Evolutionary conservation across 2,113 vertebrate genomes (phyloP), one percentile per base, ranked within the genome.

Genomic region (Lagopus muta): DNA sequence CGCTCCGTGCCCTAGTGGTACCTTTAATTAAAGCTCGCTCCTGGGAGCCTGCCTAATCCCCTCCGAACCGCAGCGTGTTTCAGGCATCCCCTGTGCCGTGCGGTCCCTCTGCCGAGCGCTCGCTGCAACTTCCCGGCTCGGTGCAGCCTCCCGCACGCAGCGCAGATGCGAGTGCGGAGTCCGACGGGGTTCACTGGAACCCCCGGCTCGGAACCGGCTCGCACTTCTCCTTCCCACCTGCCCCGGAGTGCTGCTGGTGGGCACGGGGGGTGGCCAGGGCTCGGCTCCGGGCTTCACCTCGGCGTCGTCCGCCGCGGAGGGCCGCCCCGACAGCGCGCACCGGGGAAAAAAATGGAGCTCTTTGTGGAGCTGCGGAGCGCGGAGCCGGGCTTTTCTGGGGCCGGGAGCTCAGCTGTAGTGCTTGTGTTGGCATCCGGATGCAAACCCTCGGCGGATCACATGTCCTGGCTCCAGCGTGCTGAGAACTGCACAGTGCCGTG

Each of bases 391-490:
- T 82, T 84, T 82, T 21, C 32, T 60, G 93, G 95, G 89, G 96
- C 96, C 86, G 97, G 96, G 97, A 98, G 97, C 95, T 96, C 97
- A 97, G 97, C 96, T 89, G 88, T 91, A 95, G 77, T 97, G 98
- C 98, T 97, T 98, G 97, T 97, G 97, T 97, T 98, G 93, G 98
- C 98, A 97, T 95, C 69, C 58, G 89, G 97, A 88, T 95, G 96
- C 96, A 97, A 98, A 97, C 97, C 82, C 97, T 97, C 82, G 97
- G 96, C 94, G 98, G 97, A 98, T 97, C 97, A 97, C 96, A 97
- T 96, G 96, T 97, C 97, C 98, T 95, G 97, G 97, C 97, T 96
- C 97, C 97, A 97, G 93, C 96, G 95, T 97, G 98, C 97, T 94
- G 95, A 97, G 97, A 98, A 97, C 97, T 97, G 97, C 98, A 98